These are phyloP conservation scores for Gymnoscopelus braueri DNA, from an alignment of 2,797 vertebrate genomes.

Conservation along the genomic window DNA sequence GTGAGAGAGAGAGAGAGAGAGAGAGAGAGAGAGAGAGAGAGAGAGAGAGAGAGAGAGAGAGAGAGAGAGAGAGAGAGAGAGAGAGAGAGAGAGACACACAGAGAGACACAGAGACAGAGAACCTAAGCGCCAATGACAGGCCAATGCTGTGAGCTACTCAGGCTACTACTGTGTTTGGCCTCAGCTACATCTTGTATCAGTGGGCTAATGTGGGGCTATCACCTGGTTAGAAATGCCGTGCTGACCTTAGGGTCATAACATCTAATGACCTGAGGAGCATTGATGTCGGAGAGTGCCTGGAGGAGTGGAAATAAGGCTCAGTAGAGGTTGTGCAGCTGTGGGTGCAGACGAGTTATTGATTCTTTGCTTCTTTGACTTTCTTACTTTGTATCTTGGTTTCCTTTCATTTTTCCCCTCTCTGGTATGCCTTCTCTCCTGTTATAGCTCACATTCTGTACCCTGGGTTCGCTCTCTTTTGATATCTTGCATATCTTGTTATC, in stretches of 20 bases:
- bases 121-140: constrained; percentile 62
- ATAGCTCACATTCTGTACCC: constrained; percentile 47
- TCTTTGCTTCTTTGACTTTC: constrained; percentile 33
- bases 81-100: neutral
- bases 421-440: constrained; percentile 50
- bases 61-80: neutral
- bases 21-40: neutral
- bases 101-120: neutral
- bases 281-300: constrained; percentile 35
- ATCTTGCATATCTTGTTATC: constrained; percentile 59
- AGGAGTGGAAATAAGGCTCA: constrained; percentile 36
- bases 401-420: neutral
- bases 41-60: neutral
- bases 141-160: constrained; percentile 28
- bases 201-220: constrained; percentile 26
- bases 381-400: constrained; percentile 24
- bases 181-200: constrained; percentile 13
- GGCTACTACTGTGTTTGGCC: constrained; percentile 37
- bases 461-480: too few species aligned
- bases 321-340: constrained; percentile 16
- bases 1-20: neutral
- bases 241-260: constrained; percentile 10
- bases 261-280: constrained; percentile 12
- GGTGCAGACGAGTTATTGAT: constrained; percentile 16
- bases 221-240: constrained; percentile 17